Evolutionary conservation across 1,140 invertebrate genomes (phyloP), one percentile per base, ranked within the genome.

Genomic region (Thaumatotibia leucotreta): DNA sequence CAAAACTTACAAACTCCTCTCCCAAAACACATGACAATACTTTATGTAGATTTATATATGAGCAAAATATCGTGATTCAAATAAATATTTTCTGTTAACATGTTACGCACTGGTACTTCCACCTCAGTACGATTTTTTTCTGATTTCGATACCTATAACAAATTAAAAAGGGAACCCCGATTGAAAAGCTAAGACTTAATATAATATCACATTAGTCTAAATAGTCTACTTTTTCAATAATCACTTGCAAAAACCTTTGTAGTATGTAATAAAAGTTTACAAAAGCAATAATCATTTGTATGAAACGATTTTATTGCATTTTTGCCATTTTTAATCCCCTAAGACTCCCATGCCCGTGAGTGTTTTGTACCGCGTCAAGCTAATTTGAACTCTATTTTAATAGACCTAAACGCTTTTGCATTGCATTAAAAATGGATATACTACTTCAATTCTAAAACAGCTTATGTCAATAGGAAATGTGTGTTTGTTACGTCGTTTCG

Each of bases 261-360:
- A 45, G n/a, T 45, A 45, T 14, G n/a, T 20, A 45, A 45, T 45
- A 45, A 45, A 45, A 45, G 54, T 58, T 11, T 27, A n/a, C 14
- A 58, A 58, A 58, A 11, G 54, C 29, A 58, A 27, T 58, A 58
- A 31, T n/a, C 23, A 31, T 27, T 58, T 58, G 23, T 58, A 58
- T 58, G 23, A 58, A 58, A 31, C 52, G 27, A 58, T 31, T 24
- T 58, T 58, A 58, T 58, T 27, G 29, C 54, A 31, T 58, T 24
- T 58, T 58, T 58, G 54, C 14, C 29, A 1, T 14, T 3, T 58
- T 58, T 31, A 27, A 58, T 58, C 54, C 23, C 22, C 23, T 24
- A 23, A 14, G 11, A 27, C 24, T 54, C 17, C 24, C 4, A 23
- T 31, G 9, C 11, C 22, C 23, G 4, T 17, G 23, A 27, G 20